Evolutionary conservation across 35 echinoderm and acorn worm species (phyloP).

Genomic region (Anneissia japonica): DNA sequence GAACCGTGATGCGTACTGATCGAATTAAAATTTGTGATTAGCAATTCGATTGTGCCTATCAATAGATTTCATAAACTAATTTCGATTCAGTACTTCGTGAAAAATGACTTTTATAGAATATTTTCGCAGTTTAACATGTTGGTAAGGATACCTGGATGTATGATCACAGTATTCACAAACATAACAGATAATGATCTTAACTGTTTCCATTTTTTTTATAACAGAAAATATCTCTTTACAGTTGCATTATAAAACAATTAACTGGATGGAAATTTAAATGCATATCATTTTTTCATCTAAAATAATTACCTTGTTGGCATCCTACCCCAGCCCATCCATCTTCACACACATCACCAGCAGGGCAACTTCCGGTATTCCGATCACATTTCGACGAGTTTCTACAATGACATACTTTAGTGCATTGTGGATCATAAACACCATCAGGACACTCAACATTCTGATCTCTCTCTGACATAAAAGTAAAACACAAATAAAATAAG

Average conservation of each 20-base stretch:
- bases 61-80: too few relatives aligned
- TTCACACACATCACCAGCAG: not conserved
- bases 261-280: not conserved
- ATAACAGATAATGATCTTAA: too few relatives aligned
- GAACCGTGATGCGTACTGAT: too few relatives aligned
- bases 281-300: not conserved
- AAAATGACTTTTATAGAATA: too few relatives aligned
- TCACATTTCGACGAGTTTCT: not conserved
- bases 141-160: too few relatives aligned
- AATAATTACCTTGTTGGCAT: not conserved
- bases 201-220: not conserved
- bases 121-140: too few relatives aligned
- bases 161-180: too few relatives aligned
- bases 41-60: too few relatives aligned
- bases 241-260: not conserved
- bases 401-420: not conserved
- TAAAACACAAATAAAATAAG: too few relatives aligned
- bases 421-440: not conserved
- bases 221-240: too few relatives aligned
- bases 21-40: too few relatives aligned
- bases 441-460: not conserved
- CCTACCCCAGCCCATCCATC: not conserved
- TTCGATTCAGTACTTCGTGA: too few relatives aligned
- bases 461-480: not conserved
- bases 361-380: not conserved